Evolutionary conservation across 2,797 vertebrate genomes (phyloP).

Genomic region (Tamandua tetradactyla): DNA sequence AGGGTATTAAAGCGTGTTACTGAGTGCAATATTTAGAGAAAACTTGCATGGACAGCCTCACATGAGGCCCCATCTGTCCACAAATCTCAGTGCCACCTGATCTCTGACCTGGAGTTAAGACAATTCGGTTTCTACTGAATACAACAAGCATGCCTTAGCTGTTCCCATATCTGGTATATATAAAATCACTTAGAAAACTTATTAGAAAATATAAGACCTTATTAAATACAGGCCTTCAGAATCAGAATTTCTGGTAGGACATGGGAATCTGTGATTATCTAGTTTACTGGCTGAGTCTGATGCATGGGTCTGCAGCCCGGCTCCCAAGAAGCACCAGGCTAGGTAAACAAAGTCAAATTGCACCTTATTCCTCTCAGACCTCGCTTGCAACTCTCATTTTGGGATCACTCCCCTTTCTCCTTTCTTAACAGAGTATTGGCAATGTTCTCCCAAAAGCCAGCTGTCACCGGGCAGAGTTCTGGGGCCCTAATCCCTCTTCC

Average conservation of each 20-base stretch:
- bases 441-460: neutral
- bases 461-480: neutral
- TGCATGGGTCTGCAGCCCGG: too few relatives aligned
- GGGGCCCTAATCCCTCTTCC: neutral
- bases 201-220: neutral
- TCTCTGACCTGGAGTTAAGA: neutral
- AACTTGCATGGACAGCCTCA: fast-evolving
- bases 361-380: fast-evolving
- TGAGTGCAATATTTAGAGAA: fast-evolving
- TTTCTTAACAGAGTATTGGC: neutral
- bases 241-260: neutral
- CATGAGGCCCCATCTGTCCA: neutral
- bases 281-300: fast-evolving
- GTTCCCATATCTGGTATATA: neutral
- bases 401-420: too few relatives aligned
- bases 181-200: neutral
- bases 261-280: fast-evolving
- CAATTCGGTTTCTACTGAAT: neutral
- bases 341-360: fast-evolving
- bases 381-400: fast-evolving
- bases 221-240: neutral
- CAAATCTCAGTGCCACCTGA: neutral
- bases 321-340: fast-evolving
- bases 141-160: neutral
- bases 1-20: neutral